These are phyloP conservation scores for Trichopoda pennipes DNA, from an alignment of 2,888 invertebrate genomes.

Conservation along the genomic window DNA sequence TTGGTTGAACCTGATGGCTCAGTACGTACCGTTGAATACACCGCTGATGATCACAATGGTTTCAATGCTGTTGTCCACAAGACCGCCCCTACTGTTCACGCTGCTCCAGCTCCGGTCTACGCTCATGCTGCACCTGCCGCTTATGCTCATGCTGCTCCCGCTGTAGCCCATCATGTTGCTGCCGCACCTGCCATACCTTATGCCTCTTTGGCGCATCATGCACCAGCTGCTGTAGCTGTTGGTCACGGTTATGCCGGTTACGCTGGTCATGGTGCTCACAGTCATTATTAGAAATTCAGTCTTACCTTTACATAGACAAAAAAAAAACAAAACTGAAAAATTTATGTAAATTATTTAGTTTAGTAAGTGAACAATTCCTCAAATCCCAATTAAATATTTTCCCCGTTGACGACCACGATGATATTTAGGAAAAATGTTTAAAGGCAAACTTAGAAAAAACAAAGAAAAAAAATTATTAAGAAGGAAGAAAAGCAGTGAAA, in stretches of 20 bases:
- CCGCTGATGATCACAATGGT: slow-evolving; percentile 81
- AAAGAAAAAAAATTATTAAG: slow-evolving; percentile 50
- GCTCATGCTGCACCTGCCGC: slow-evolving; percentile 70
- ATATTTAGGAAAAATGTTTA: slow-evolving; percentile 56
- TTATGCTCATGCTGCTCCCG: slow-evolving; percentile 71
- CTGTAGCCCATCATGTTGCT: slow-evolving; percentile 77
- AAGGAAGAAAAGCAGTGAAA: slow-evolving; percentile 56
- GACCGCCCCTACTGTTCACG: slow-evolving; percentile 79
- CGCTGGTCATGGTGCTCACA: slow-evolving; percentile 70
- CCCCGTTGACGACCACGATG: slow-evolving; percentile 64
- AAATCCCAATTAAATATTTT: slow-evolving; percentile 27
- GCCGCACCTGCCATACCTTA: slow-evolving; percentile 77
- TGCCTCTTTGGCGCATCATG: slow-evolving; percentile 76
- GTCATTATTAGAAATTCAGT: slow-evolving; percentile 63
- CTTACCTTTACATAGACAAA: slow-evolving; percentile 35
- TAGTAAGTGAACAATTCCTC: slow-evolving; percentile 54
- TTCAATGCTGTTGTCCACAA: slow-evolving; percentile 81
- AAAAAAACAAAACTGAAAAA: slow-evolving; percentile 38
- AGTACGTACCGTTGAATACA: slow-evolving; percentile 81
- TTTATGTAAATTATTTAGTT: slow-evolving; percentile 67
- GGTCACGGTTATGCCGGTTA: slow-evolving; percentile 75
- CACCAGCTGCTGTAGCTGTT: slow-evolving; percentile 71
- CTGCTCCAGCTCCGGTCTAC: slow-evolving; percentile 70
- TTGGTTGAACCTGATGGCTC: slow-evolving; percentile 81
- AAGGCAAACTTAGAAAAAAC: slow-evolving; percentile 42